Conservation (phyloP, 92 coral and sea anemone species). For the Epizoanthus stellaris region DNA sequence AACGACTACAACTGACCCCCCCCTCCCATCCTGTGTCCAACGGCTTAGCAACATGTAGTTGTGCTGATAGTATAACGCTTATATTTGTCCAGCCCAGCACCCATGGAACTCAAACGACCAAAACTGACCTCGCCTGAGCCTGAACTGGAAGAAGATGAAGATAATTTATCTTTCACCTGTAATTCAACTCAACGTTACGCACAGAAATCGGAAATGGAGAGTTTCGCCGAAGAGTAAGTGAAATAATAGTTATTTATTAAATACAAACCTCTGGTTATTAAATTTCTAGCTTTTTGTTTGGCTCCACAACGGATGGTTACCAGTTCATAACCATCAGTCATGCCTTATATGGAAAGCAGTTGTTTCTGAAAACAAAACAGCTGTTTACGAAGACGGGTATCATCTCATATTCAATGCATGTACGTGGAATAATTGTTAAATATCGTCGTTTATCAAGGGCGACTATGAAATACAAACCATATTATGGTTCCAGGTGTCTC, state of each 20-base stretch:
- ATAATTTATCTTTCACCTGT: neutral
- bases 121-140: slow-evolving; percentile 15
- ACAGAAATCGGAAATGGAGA: slow-evolving; percentile 14
- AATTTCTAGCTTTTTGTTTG: too few relatives aligned
- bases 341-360: too few relatives aligned
- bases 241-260: neutral
- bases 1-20: too few relatives aligned
- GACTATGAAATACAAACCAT: neutral
- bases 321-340: too few relatives aligned
- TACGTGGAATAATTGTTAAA: neutral
- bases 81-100: slow-evolving; percentile 16
- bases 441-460: too few relatives aligned
- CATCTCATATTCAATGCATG: neutral
- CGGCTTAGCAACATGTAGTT: too few relatives aligned
- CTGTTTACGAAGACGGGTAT: too few relatives aligned
- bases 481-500: neutral
- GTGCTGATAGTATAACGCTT: too few relatives aligned
- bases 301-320: too few relatives aligned
- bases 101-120: slow-evolving; percentile 27
- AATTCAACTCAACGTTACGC: neutral
- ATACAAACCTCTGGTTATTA: too few relatives aligned
- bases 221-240: slow-evolving; percentile 28
- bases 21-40: too few relatives aligned
- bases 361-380: too few relatives aligned
- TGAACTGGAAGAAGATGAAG: slow-evolving; percentile 18